Conservation (phyloP, 1,140 invertebrate genomes). For the Plodia interpunctella region DNA sequence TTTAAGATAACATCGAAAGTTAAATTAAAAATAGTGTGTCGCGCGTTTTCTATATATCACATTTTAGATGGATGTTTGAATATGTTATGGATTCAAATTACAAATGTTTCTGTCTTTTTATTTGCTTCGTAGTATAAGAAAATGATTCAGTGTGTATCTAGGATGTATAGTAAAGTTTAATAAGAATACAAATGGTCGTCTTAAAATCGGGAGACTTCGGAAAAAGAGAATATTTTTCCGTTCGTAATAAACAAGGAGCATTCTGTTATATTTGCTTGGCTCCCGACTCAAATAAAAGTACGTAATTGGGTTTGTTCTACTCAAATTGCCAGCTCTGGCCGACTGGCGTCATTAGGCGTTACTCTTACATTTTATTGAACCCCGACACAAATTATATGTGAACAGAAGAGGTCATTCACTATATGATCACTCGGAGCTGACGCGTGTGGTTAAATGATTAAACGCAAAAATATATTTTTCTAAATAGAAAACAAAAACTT, state of each 20-base stretch:
- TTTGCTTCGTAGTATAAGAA: no score
- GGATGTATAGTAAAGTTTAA: background rate
- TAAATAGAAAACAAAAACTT: no score
- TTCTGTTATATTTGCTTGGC: background rate
- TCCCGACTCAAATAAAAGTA: conserved; percentile 34
- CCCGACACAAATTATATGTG: background rate
- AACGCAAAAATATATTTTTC: no score
- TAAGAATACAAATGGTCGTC: background rate
- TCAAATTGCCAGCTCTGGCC: conserved; percentile 39
- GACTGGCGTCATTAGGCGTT: conserved; percentile 35
- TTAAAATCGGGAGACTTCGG: background rate
- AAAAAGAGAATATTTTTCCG: background rate
- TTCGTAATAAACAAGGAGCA: background rate
- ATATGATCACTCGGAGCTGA: no score
- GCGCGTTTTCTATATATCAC: no score
- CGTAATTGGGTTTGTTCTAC: conserved; percentile 45
- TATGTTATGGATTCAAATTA: no score
- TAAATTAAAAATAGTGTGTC: no score
- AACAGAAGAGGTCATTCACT: background rate
- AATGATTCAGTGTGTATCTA: no score
- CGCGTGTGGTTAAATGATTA: no score
- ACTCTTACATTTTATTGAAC: conserved; percentile 18
- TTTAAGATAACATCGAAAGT: no score
- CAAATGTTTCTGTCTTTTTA: no score
- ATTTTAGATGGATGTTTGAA: no score